A percentile compares a stretch with the other conserved stretches of the same genome.
These are phyloP conservation scores for Harpalus rufipes DNA, from an alignment of 2,888 invertebrate genomes.

Conservation along the genomic window DNA sequence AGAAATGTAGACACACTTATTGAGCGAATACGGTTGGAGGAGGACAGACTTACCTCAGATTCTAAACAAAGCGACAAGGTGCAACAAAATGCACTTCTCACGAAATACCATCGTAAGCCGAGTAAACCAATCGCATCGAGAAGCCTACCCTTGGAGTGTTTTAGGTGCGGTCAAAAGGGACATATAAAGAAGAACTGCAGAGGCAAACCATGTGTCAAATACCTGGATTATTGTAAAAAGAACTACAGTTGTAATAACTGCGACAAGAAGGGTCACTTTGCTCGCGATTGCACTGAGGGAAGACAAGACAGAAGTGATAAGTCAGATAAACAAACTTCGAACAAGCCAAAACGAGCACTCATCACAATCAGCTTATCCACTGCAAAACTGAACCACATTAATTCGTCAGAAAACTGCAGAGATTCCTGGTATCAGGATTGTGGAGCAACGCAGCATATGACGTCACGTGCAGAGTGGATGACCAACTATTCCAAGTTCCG, in stretches of 20 bases:
- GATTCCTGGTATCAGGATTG: constrained; percentile 70
- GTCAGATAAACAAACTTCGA: not conserved
- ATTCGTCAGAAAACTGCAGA: constrained; percentile 45
- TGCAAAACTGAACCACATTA: constrained; percentile 57
- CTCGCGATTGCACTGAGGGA: constrained; percentile 31
- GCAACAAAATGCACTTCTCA: too few relatives aligned
- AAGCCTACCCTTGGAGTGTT: too few relatives aligned
- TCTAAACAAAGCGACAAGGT: too few relatives aligned
- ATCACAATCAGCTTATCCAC: constrained; percentile 64
- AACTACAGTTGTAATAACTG: constrained; percentile 45
- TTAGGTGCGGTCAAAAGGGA: not conserved
- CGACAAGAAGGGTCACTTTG: constrained; percentile 55
- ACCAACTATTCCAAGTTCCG: too few relatives aligned
- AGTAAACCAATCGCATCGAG: too few relatives aligned
- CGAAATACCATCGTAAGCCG: too few relatives aligned
- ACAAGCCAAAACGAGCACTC: constrained; percentile 16
- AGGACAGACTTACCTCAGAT: too few relatives aligned
- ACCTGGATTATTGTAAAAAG: constrained; percentile 55
- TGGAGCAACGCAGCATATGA: constrained; percentile 68
- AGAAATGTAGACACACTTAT: too few relatives aligned
- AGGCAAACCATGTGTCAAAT: constrained; percentile 33
- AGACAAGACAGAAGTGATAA: not conserved
- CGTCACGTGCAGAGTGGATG: constrained; percentile 70
- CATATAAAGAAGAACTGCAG: constrained; percentile 51
- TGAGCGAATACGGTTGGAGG: too few relatives aligned